Conservation (phyloP, 2,888 invertebrate species). For the Chymomyza fuscimana region DNA sequence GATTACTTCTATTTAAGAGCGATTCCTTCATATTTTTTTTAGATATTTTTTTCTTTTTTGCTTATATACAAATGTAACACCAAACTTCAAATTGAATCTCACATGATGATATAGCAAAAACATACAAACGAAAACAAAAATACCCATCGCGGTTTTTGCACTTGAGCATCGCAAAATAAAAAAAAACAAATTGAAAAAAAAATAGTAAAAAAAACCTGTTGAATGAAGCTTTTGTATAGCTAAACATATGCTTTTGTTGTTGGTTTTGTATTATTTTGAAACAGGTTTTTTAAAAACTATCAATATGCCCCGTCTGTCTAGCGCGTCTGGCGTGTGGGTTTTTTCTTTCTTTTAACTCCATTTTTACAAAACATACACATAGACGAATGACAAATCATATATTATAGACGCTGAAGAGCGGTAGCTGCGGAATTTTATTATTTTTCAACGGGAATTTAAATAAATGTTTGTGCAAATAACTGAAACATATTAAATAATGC, state of each 20-base stretch:
- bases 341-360: no score
- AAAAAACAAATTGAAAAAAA: not conserved
- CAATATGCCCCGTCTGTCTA: not conserved
- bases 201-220: slow-evolving; percentile 55
- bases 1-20: no score
- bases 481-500: not conserved
- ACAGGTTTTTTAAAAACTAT: slow-evolving; percentile 49
- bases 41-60: no score
- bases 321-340: not conserved
- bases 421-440: no score
- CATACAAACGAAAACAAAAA: not conserved
- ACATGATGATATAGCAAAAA: not conserved
- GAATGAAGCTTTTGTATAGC: slow-evolving; percentile 44
- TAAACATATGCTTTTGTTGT: slow-evolving; percentile 20
- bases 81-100: not conserved
- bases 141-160: not conserved
- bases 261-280: slow-evolving; percentile 34
- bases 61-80: not conserved
- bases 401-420: no score
- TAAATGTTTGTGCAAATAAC: not conserved
- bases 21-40: no score
- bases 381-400: not conserved
- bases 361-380: no score
- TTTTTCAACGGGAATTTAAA: not conserved
- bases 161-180: not conserved